These are phyloP conservation scores for Orchesellides sinensis DNA, from an alignment of 2,888 invertebrate species.

Conservation along the genomic window DNA sequence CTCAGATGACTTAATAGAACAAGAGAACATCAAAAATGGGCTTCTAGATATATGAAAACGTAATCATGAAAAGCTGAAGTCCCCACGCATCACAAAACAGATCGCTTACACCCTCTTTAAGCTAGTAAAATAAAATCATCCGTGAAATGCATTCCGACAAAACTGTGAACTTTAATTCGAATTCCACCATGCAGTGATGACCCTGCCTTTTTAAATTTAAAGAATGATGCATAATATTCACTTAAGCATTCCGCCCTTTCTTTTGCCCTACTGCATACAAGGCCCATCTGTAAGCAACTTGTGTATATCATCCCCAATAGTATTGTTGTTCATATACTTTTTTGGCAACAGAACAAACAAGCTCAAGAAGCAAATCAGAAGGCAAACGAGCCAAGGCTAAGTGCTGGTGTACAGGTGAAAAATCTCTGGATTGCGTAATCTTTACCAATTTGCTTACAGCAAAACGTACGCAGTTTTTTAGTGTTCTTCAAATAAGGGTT, in stretches of 20 bases:
- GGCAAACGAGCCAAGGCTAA: conserved; percentile 40
- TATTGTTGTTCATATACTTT: not conserved
- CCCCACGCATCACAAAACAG: too few relatives aligned
- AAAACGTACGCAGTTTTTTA: too few relatives aligned
- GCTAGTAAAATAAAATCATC: not conserved
- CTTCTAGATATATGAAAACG: too few relatives aligned
- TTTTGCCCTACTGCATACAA: too few relatives aligned
- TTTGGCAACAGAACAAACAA: conserved; percentile 30
- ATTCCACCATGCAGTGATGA: not conserved
- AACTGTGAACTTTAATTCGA: not conserved
- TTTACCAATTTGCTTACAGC: too few relatives aligned
- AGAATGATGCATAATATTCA: not conserved
- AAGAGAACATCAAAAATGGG: too few relatives aligned
- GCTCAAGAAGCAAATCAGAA: conserved; percentile 1
- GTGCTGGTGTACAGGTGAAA: conserved; percentile 25
- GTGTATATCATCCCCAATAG: too few relatives aligned
- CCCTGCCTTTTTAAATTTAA: not conserved
- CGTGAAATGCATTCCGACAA: conserved; percentile 45
- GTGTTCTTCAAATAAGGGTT: too few relatives aligned
- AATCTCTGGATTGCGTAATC: conserved; percentile 25
- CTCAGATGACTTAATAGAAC: conserved; percentile 2
- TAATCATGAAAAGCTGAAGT: too few relatives aligned
- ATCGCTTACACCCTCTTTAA: too few relatives aligned
- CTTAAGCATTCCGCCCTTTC: not conserved
- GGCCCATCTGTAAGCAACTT: too few relatives aligned